A percentile compares a stretch with the other conserved stretches of the same genome.
Conservation (phyloP, 37 sponge, comb jelly and placozoan genomes). For the Dysidea cf. avara region DNA sequence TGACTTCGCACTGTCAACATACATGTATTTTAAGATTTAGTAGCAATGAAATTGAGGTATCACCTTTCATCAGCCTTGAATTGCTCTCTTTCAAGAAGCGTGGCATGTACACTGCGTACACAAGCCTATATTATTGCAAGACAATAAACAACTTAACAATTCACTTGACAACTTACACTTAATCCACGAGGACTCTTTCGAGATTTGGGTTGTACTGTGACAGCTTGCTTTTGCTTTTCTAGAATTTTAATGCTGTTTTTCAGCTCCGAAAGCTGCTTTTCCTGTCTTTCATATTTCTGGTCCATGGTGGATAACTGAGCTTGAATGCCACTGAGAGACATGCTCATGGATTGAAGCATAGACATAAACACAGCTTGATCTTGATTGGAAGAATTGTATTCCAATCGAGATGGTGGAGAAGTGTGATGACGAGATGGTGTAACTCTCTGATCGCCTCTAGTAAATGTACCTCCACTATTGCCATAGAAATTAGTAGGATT, state of each 20-base stretch:
- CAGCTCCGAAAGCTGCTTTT: not conserved
- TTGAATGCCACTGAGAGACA: slow-evolving; percentile 2
- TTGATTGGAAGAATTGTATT: too few species aligned
- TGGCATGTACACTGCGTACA: not conserved
- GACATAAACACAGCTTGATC: not conserved
- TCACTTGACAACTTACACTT: slow-evolving; percentile 6
- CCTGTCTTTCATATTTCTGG: not conserved
- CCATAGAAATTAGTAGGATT: too few species aligned
- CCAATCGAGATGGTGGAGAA: too few species aligned
- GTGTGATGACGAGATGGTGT: too few species aligned
- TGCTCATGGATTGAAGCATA: not conserved
- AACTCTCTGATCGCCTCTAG: too few species aligned
- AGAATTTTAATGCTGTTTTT: not conserved
- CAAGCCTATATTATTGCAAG: not conserved
- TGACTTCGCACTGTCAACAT: not conserved
- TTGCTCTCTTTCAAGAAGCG: not conserved
- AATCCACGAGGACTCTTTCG: slow-evolving; percentile 6
- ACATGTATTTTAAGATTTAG: not conserved
- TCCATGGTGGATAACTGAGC: not conserved
- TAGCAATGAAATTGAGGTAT: not conserved
- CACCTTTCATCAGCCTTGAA: slow-evolving; percentile 1
- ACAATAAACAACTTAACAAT: not conserved
- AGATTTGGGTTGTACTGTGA: not conserved
- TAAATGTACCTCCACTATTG: too few species aligned
- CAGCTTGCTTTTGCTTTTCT: not conserved